phyloP scores from a whole-genome alignment of 2,888 invertebrate genomes.

The Salticus scenicus region DNA sequence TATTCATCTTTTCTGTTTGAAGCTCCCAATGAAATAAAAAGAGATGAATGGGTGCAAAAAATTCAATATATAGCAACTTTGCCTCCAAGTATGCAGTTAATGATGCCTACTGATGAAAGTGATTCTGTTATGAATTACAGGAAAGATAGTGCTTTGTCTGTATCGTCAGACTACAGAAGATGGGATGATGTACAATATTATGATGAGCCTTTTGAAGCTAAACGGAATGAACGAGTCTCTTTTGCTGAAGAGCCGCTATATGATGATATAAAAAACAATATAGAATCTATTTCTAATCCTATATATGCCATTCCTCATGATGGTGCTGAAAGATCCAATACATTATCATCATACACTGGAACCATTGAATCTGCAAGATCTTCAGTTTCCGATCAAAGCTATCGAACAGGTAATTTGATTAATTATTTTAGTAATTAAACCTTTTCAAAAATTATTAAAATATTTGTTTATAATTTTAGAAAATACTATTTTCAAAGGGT shows the following conservation, averaged over 20 bases:
- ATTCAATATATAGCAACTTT: constrained; percentile 93
- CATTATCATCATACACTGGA: constrained; percentile 16
- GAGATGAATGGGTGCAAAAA: constrained; percentile 93
- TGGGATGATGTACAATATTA: too few relatives aligned
- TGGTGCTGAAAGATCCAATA: not conserved
- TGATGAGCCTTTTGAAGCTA: too few relatives aligned
- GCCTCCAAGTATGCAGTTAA: constrained; percentile 90
- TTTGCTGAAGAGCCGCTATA: not conserved
- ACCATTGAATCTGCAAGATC: constrained; percentile 31
- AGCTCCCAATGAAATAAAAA: constrained; percentile 82
- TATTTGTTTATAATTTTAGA: too few relatives aligned
- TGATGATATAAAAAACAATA: not conserved
- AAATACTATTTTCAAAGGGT: too few relatives aligned
- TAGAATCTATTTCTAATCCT: not conserved
- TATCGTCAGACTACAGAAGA: too few relatives aligned
- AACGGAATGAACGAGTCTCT: too few relatives aligned
- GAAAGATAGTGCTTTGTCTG: too few relatives aligned
- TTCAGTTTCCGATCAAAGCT: constrained; percentile 50
- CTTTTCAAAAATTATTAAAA: too few relatives aligned
- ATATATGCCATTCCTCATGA: constrained; percentile 35
- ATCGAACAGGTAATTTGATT: constrained; percentile 44
- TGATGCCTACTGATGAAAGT: constrained; percentile 79
- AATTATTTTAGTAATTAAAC: not conserved
- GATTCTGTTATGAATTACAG: not conserved
- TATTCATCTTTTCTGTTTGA: constrained; percentile 95